phyloP scores from a whole-genome alignment of 1,140 invertebrate genomes.

The Coptotermes formosanus region DNA sequence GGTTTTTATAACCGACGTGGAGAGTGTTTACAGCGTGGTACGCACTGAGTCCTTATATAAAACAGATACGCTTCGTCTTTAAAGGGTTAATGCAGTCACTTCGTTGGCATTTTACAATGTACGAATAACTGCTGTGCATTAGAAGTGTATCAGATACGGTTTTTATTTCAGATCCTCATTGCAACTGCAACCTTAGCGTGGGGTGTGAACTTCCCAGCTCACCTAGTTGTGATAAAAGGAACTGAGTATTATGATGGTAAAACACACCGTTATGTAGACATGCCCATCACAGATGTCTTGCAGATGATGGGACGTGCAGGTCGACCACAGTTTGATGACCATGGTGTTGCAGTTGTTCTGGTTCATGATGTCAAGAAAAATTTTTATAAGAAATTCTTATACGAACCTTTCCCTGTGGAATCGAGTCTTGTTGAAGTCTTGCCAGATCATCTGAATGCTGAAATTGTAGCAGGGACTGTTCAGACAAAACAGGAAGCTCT shows the following conservation, averaged over 20 bases:
- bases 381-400: slow-evolving; percentile 99
- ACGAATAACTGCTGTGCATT: too few species aligned
- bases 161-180: slow-evolving; percentile 74
- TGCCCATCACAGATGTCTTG: slow-evolving; percentile 98
- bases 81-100: too few species aligned
- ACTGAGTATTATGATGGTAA: slow-evolving; percentile 99
- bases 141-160: too few species aligned
- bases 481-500: slow-evolving; percentile 89
- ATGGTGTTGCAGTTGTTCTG: slow-evolving; percentile 93
- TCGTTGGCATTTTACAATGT: too few species aligned
- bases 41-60: too few species aligned
- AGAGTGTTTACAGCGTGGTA: too few species aligned
- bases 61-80: too few species aligned
- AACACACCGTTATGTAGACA: slow-evolving; percentile 94
- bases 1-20: too few species aligned
- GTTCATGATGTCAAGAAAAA: slow-evolving; percentile 98
- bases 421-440: slow-evolving; percentile 88
- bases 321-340: slow-evolving; percentile 92
- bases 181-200: slow-evolving; percentile 97
- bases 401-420: slow-evolving; percentile 99
- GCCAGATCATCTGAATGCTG: slow-evolving; percentile 97
- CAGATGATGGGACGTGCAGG: slow-evolving; percentile 99
- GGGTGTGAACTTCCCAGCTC: slow-evolving; percentile 98
- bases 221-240: slow-evolving; percentile 78
- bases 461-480: slow-evolving; percentile 94